Base-by-base conservation (phyloP, 2,888 invertebrate genomes). In the Alitta virens region DNA sequence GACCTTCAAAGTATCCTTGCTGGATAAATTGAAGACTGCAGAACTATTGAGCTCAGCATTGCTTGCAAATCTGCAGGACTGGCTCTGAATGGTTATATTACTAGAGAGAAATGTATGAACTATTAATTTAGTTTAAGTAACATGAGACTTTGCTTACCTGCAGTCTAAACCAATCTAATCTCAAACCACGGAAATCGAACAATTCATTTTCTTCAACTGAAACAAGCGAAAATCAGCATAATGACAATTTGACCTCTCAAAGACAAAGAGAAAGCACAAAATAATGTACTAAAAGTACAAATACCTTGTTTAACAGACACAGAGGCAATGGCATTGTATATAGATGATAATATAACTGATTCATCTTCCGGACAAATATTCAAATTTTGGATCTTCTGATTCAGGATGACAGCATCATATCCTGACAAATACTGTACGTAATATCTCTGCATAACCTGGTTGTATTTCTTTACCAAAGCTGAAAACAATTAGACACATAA, bases 361-460 rank as follows among this genome's bases (percentile, higher is more conserved):
- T 98, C 97, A 79, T 97, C 97, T 83, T 97, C 97, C 0, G 95
- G 93, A 62, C 79, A 79, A 61, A 76, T 76, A 27, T 76, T 69
- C 62, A 83, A 68, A 52, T 73, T 75, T 79, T 82, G 74, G 60
- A 79, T 79, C n/a, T 78, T 72, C 56, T 79, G 78, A 78, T 94
- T 93, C 33, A 99, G 84, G 63, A 92, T 90, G 25, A 94, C 91
- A 21, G 97, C 92, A 85, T 99, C 99, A 83, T 92, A 98, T 14
- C 95, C 95, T 42, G 92, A 90, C 61, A 99, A 85, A 85, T 96
- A 99, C 83, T 99, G 96, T 26, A 98, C 92, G 83, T 96, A 98
- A 82, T 98, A 98, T 68, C 96, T 87, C 82, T 99, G 97, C 85
- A 98, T 91, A 9, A 98, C 94, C 84, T 94, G 94, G 73, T 92